A percentile compares a stretch with the other conserved stretches of the same genome.
Evolutionary conservation across 2,888 invertebrate genomes (phyloP).

Genomic region (Campopleginae sp.): DNA sequence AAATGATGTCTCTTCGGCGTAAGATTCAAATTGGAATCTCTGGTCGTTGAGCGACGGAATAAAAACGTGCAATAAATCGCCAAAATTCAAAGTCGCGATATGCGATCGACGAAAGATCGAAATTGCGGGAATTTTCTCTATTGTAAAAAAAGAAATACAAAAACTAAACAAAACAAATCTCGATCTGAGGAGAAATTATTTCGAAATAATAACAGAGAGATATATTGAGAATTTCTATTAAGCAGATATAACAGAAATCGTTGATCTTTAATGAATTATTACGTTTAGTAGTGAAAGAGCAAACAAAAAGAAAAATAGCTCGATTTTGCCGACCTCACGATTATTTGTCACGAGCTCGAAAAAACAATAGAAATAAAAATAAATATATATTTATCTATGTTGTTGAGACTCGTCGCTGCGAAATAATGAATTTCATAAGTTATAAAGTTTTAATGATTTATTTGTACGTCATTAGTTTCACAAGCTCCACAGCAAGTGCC

Average conservation of each 20-base stretch:
- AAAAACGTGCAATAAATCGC: slow-evolving; percentile 62
- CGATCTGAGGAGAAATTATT: slow-evolving; percentile 26
- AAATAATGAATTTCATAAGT: slow-evolving; percentile 76
- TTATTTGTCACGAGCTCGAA: slow-evolving; percentile 31
- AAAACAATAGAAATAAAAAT: slow-evolving; percentile 29
- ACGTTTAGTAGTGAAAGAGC: slow-evolving; percentile 39
- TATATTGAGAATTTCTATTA: slow-evolving; percentile 64
- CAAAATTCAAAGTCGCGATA: slow-evolving; percentile 58
- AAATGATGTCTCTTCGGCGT: slow-evolving; percentile 31
- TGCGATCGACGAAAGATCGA: slow-evolving; percentile 45
- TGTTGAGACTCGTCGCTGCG: slow-evolving; percentile 75
- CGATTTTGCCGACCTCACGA: slow-evolving; percentile 48
- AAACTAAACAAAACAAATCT: slow-evolving; percentile 12
- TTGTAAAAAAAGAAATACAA: slow-evolving; percentile 30
- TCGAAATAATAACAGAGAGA: slow-evolving; percentile 53
- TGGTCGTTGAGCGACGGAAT: slow-evolving; percentile 52
- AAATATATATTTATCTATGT: slow-evolving; percentile 70
- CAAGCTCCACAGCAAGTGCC: slow-evolving; percentile 75
- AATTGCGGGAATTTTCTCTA: slow-evolving; percentile 57
- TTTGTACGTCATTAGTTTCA: slow-evolving; percentile 74
- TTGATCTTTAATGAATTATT: slow-evolving; percentile 57
- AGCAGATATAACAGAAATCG: slow-evolving; percentile 52
- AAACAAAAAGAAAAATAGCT: slow-evolving; percentile 2
- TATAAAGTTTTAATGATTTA: slow-evolving; percentile 71
- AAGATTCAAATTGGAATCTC: slow-evolving; percentile 42